Conservation (phyloP, 2,797 vertebrate genomes). For the Eidolon dupreanum region DNA sequence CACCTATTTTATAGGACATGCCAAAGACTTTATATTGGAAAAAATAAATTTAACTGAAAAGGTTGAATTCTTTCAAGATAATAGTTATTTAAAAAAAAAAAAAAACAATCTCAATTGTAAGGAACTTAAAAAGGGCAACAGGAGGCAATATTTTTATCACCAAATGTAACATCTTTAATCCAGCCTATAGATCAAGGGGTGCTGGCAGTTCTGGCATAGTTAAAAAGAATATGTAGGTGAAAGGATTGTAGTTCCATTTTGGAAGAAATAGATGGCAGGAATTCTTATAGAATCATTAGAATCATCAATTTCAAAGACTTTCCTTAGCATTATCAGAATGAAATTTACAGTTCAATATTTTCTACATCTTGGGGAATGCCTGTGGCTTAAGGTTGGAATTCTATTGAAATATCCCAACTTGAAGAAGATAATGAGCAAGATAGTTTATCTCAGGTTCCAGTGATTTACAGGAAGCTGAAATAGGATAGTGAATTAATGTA, state of each 20-base stretch:
- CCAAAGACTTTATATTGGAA: neutral
- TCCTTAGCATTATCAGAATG: neutral
- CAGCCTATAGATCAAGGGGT: neutral
- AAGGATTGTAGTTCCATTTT: slow-evolving; percentile 42
- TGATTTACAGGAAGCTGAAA: neutral
- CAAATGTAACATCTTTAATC: neutral
- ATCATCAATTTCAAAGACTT: neutral
- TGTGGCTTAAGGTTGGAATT: neutral
- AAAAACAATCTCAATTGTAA: neutral
- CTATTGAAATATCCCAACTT: neutral
- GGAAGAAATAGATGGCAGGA: slow-evolving; percentile 19
- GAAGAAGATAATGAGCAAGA: neutral
- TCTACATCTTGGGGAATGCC: neutral
- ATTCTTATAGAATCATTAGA: neutral
- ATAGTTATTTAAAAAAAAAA: neutral
- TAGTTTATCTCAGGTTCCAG: neutral
- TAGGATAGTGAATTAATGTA: neutral
- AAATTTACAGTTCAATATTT: slow-evolving; percentile 25
- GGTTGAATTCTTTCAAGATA: slow-evolving; percentile 36
- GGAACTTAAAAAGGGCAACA: slow-evolving; percentile 8
- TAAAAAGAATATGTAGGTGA: neutral
- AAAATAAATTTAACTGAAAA: slow-evolving; percentile 43
- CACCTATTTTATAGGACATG: slow-evolving; percentile 61
- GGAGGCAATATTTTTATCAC: slow-evolving; percentile 9
- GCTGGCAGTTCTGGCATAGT: neutral